These are phyloP conservation scores for Todiramphus chloris DNA, from an alignment of 2,113 vertebrate species.

Conservation along the genomic window DNA sequence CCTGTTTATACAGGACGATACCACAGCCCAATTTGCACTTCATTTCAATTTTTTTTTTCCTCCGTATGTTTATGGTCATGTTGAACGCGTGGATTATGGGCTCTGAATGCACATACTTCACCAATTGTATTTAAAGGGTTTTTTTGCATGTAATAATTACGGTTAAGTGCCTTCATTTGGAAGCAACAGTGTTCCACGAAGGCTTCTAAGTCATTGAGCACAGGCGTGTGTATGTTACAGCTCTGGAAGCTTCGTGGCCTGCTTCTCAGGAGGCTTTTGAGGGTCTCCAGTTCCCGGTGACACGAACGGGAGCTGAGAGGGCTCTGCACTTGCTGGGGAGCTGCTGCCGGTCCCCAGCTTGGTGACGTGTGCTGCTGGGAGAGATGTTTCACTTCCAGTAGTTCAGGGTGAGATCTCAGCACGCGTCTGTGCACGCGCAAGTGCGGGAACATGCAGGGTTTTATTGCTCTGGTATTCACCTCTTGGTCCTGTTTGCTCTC, in stretches of 20 bases:
- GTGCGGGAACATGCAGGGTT: neutral
- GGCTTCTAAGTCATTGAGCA: neutral
- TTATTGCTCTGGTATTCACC: neutral
- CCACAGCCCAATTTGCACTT: constrained; percentile 68
- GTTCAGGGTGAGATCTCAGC: neutral
- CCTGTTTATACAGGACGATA: constrained; percentile 57
- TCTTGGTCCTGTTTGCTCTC: constrained; percentile 18
- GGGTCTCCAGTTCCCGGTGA: neutral
- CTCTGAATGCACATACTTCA: neutral
- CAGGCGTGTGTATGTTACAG: neutral
- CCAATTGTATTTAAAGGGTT: neutral
- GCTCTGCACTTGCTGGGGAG: neutral
- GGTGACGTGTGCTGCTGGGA: neutral
- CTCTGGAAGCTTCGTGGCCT: neutral
- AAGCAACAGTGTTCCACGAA: rapidly evolving
- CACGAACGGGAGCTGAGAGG: rapidly evolving
- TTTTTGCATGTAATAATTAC: neutral
- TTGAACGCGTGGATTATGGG: neutral
- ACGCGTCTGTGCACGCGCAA: neutral
- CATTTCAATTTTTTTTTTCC: constrained; percentile 11
- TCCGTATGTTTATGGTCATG: constrained; percentile 13
- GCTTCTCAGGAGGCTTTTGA: neutral
- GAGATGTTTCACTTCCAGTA: neutral
- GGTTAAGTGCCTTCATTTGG: neutral
- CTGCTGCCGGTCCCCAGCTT: neutral